These are phyloP conservation scores for Agapornis roseicollis DNA, from an alignment of 2,113 vertebrate species.

Conservation along the genomic window DNA sequence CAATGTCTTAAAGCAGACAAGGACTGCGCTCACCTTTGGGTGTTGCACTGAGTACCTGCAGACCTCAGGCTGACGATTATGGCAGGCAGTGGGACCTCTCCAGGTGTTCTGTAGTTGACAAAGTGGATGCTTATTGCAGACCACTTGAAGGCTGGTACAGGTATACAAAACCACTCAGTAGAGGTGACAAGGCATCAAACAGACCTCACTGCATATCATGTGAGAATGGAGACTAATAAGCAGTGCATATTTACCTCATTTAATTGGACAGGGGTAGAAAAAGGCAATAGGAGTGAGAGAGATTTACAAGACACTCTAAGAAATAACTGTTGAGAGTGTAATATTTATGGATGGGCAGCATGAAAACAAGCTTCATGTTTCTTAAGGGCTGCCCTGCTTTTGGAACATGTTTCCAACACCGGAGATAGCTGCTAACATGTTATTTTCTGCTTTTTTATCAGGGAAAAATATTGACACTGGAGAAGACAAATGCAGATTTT, in stretches of 20 bases:
- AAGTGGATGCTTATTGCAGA: not conserved
- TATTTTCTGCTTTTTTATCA: not conserved
- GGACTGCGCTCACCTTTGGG: not conserved
- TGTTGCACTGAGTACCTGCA: rapidly evolving
- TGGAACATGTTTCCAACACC: not conserved
- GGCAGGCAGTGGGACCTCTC: rapidly evolving
- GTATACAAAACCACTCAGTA: rapidly evolving
- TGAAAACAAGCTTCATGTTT: not conserved
- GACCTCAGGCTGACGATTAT: not conserved
- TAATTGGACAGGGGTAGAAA: not conserved
- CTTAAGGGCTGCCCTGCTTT: not conserved
- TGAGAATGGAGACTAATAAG: not conserved
- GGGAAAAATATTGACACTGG: not conserved
- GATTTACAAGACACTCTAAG: not conserved
- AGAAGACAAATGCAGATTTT: not conserved
- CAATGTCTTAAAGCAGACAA: not conserved
- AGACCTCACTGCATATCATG: not conserved
- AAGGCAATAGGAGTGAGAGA: not conserved
- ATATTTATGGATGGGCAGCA: not conserved
- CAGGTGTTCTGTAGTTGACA: not conserved
- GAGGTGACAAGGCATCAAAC: not conserved
- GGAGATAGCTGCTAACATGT: not conserved
- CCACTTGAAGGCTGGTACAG: not conserved
- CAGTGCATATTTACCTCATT: not conserved
- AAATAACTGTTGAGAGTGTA: not conserved